Evolutionary conservation across 2,888 invertebrate genomes (phyloP), one percentile per base, ranked within the genome.

Genomic region (Spisula subtruncata): DNA sequence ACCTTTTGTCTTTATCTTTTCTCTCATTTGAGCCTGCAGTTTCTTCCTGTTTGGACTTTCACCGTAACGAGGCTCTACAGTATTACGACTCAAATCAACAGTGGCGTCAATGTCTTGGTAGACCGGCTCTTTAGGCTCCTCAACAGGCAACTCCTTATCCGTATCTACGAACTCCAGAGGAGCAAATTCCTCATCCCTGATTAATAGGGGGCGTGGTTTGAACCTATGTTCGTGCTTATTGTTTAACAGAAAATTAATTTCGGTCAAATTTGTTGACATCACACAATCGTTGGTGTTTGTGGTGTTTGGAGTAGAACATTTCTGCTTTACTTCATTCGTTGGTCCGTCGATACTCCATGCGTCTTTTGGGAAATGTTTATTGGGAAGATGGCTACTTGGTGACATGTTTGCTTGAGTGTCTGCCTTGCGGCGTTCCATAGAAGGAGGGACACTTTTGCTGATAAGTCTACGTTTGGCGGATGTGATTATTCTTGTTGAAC

Each of bases 1-100:
- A 18, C 89, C 89, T 75, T 87, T 89, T 8, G 89, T 89, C 54
- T 89, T 89, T 0, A 71, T 66, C 41, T 89, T 89, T 71, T 84
- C 86, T 48, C 60, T 75, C n/a, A 79, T 66, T 8, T 41, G 35
- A 8, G 84, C 75, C 25, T 66, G 84, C 12, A 89, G 71, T 56
- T 89, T 87, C 81, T 89, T 89, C 79, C 54, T 86, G 60, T 89
- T 86, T 16, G 87, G 86, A 12, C 81, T 46, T 66, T 81, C 84
- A 2, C 86, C 89, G 25, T 89, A 71, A 12, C 84, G 35, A n/a
- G 89, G 89, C 51, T 84, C 85, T n/a, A 89, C 84, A 18, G 46
- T 79, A n/a, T 60, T 25, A 25, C 84, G 60, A n/a, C 83, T 86
- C 35, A 80, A 84, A 48, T 89, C 87, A 29, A 89, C 29, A 12